Evolutionary conservation across 2,888 invertebrate genomes (phyloP).

Genomic region (Pandemis corylana): DNA sequence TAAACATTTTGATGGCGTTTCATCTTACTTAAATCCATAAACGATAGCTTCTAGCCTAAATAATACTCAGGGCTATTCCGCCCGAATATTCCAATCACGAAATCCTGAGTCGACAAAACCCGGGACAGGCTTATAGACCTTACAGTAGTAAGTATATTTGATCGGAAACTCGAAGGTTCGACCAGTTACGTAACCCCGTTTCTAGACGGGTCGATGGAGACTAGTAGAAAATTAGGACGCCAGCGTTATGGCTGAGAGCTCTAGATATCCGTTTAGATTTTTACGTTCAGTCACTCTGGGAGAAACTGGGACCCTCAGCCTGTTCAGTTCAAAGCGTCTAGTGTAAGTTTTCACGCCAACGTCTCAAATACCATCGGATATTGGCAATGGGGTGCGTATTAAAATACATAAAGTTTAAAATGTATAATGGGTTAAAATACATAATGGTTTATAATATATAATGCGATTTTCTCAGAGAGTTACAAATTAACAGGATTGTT

Average conservation of each 20-base stretch:
- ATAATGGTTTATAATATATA: too few species aligned
- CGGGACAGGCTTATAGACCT: background rate
- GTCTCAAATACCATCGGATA: too few species aligned
- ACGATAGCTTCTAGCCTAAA: background rate
- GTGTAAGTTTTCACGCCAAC: too few species aligned
- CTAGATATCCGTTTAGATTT: background rate
- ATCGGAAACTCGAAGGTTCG: conserved; percentile 14
- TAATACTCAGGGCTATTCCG: background rate
- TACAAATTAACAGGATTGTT: too few species aligned
- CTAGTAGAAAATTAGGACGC: conserved; percentile 36
- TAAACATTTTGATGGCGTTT: too few species aligned
- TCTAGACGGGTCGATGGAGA: conserved; percentile 26
- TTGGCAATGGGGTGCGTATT: too few species aligned
- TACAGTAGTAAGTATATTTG: conserved; percentile 4
- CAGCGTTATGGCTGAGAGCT: background rate
- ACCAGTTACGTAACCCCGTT: conserved; percentile 21
- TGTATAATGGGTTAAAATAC: too few species aligned
- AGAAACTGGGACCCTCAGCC: background rate
- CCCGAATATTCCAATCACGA: conserved; percentile 1
- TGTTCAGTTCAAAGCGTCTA: too few species aligned
- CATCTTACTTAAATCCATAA: too few species aligned
- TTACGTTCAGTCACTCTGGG: background rate
- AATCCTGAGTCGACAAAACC: background rate
- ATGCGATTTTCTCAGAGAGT: too few species aligned
- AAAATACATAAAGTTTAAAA: too few species aligned